A percentile compares a stretch with the other conserved stretches of the same genome.
Conservation (phyloP, 2,888 invertebrate species). For the Scrobipalpa costella region DNA sequence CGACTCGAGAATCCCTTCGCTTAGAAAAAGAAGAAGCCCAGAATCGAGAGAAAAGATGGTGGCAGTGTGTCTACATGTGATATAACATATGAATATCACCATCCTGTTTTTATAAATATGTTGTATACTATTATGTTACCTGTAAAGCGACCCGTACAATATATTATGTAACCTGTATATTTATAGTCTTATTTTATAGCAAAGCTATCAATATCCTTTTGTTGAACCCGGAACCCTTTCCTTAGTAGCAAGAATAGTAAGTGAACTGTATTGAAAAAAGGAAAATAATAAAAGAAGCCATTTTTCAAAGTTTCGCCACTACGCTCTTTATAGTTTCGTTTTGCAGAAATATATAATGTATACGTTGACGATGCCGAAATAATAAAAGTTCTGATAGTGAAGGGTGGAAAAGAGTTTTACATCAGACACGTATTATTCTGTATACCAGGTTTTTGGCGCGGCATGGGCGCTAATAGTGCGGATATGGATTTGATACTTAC, state of each 20-base stretch:
- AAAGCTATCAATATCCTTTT: constrained; percentile 18
- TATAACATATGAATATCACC: no score
- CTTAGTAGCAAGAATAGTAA: neutral
- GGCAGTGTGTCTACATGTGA: no score
- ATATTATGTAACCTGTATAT: neutral
- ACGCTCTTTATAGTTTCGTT: constrained; percentile 32
- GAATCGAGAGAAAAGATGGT: no score
- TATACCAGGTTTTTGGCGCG: no score
- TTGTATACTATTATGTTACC: no score
- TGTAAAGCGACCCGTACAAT: no score
- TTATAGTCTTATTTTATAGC: neutral
- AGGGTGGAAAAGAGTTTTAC: neutral
- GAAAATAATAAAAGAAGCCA: constrained; percentile 25
- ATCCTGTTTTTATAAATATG: no score
- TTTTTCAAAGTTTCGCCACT: constrained; percentile 31
- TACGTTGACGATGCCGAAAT: constrained; percentile 40
- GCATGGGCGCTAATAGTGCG: no score
- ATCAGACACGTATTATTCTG: no score
- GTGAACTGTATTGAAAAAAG: constrained; percentile 20
- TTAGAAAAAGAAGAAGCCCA: no score
- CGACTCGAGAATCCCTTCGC: no score
- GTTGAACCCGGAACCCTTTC: constrained; percentile 9
- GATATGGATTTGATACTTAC: no score
- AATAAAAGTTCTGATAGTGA: constrained; percentile 35
- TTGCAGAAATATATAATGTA: constrained; percentile 40